These are phyloP conservation scores for Nibea albiflora DNA, from an alignment of 2,113 vertebrate genomes.

Conservation along the genomic window DNA sequence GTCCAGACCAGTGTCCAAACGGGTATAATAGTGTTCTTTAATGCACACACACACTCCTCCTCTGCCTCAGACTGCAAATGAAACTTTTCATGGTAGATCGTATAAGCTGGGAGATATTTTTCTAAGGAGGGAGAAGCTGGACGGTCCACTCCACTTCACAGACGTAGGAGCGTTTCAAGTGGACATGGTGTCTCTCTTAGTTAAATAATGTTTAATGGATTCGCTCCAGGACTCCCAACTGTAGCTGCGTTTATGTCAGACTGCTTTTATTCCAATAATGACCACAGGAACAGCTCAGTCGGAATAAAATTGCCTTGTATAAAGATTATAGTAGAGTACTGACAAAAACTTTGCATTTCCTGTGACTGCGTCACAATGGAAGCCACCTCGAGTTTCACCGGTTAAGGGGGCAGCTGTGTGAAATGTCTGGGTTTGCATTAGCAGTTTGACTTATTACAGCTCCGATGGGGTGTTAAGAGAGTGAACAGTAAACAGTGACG, in stretches of 20 bases:
- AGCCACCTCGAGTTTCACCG: not conserved
- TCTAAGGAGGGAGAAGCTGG: conserved; percentile 25
- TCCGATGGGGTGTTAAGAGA: not conserved
- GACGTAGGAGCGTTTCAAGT: conserved; percentile 26
- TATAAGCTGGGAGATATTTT: conserved; percentile 28
- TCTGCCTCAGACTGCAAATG: conserved; percentile 45
- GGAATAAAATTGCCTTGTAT: not conserved
- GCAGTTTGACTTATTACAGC: not conserved
- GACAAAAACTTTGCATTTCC: not conserved
- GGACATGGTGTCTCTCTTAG: conserved; percentile 11
- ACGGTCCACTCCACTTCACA: conserved; percentile 19
- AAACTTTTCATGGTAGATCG: conserved; percentile 46
- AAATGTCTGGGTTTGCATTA: not conserved
- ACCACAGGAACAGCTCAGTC: conserved; percentile 6
- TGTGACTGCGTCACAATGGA: not conserved
- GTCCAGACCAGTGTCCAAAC: not conserved
- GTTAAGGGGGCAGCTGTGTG: not conserved
- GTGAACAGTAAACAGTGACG: too few relatives aligned
- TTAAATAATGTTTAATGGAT: conserved; percentile 24
- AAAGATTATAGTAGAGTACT: not conserved
- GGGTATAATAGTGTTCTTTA: conserved; percentile 9
- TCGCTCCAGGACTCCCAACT: conserved; percentile 4
- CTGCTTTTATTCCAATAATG: conserved; percentile 37
- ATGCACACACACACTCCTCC: not conserved
- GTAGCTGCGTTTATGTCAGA: conserved; percentile 15